Evolutionary conservation across 2,113 vertebrate species (phyloP).

Genomic region (Sminthopsis crassicaudata): DNA sequence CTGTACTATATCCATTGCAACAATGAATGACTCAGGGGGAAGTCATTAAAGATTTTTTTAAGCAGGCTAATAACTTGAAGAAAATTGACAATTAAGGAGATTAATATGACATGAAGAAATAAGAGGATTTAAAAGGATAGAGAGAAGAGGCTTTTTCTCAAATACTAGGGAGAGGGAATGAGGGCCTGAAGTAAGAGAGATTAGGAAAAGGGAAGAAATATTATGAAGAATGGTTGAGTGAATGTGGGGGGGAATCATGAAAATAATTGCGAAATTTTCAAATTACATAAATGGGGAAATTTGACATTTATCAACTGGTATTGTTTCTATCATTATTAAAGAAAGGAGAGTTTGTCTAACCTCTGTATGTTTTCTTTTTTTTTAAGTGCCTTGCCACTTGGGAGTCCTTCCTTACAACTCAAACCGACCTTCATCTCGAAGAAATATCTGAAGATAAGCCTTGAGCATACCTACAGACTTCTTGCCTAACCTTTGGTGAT

Average conservation of each 20-base stretch:
- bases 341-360: constrained; percentile 26
- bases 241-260: neutral
- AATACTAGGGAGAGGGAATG: neutral
- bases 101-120: neutral
- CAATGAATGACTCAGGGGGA: neutral
- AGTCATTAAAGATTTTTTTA: neutral
- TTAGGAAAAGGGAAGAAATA: neutral
- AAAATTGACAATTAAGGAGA: neutral
- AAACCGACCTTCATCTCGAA: constrained; percentile 85
- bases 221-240: neutral
- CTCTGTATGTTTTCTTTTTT: constrained; percentile 61
- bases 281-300: neutral
- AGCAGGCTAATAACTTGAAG: neutral
- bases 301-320: neutral
- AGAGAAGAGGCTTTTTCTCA: neutral
- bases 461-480: constrained; percentile 71
- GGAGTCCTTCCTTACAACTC: constrained; percentile 94
- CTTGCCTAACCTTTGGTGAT: constrained; percentile 55
- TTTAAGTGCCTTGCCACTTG: constrained; percentile 96
- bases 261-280: neutral
- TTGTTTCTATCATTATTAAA: constrained; percentile 25
- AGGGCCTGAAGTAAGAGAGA: neutral
- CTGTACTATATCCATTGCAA: neutral
- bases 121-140: neutral
- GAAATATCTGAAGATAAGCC: constrained; percentile 81